Evolutionary conservation across 2,113 vertebrate species (phyloP).

Genomic region (Lepus europaeus): DNA sequence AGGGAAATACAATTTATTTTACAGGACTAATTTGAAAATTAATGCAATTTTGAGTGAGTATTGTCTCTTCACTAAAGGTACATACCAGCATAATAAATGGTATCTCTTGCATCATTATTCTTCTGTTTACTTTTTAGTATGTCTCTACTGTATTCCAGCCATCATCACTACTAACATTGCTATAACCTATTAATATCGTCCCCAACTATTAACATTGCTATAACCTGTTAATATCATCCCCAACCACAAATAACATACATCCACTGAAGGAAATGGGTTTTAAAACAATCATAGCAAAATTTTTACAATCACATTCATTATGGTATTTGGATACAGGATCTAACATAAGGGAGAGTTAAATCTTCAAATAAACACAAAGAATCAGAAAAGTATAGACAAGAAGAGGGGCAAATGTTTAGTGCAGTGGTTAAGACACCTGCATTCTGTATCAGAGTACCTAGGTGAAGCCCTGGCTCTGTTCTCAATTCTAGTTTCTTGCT

Average conservation of each 20-base stretch:
- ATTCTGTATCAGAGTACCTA: too few relatives aligned
- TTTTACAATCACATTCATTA: neutral
- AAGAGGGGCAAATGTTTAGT: too few relatives aligned
- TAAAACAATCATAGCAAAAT: neutral
- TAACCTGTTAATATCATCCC: too few relatives aligned
- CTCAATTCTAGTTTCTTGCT: too few relatives aligned
- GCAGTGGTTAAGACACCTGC: too few relatives aligned
- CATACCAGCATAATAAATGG: neutral
- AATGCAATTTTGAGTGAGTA: neutral
- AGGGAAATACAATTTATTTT: neutral
- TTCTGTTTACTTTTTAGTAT: neutral
- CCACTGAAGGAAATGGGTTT: neutral
- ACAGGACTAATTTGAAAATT: neutral
- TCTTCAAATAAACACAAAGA: neutral
- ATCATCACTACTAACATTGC: neutral
- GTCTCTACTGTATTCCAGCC: neutral
- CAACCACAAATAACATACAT: neutral
- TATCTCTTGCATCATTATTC: neutral
- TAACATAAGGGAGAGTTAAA: neutral
- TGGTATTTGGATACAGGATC: neutral
- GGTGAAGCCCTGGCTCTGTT: too few relatives aligned
- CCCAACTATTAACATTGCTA: too few relatives aligned
- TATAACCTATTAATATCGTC: neutral
- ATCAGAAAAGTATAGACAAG: neutral
- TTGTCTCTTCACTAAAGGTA: neutral